These are phyloP conservation scores for Gobio gobio DNA, from an alignment of 2,113 vertebrate genomes.

Conservation along the genomic window DNA sequence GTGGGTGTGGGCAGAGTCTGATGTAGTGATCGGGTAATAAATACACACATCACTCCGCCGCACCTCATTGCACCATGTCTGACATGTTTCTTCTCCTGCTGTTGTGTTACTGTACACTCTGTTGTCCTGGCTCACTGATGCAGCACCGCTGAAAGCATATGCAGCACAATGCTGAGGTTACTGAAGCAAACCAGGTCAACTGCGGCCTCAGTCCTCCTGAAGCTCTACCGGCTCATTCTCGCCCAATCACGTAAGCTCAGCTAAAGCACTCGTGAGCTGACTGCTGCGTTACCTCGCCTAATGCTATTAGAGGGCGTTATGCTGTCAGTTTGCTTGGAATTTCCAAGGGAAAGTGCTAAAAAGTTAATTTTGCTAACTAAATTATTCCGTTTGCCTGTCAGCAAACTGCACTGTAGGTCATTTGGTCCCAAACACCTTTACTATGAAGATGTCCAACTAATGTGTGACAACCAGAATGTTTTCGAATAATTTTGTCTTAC, in stretches of 20 bases:
- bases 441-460: neutral
- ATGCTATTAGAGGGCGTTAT: slow-evolving; percentile 32
- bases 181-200: slow-evolving; percentile 58
- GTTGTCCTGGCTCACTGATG: slow-evolving; percentile 51
- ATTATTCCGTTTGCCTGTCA: neutral
- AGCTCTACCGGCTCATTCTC: slow-evolving; percentile 32
- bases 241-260: slow-evolving; percentile 27
- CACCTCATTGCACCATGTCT: slow-evolving; percentile 37
- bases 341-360: neutral
- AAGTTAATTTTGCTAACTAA: slow-evolving; percentile 17
- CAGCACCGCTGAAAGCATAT: slow-evolving; percentile 51
- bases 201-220: slow-evolving; percentile 1
- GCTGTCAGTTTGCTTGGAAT: slow-evolving; percentile 24
- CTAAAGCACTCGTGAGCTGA: slow-evolving; percentile 8
- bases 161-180: slow-evolving; percentile 48
- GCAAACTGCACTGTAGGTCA: neutral
- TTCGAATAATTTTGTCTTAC: neutral
- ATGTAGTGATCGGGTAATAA: slow-evolving; percentile 20
- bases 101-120: slow-evolving; percentile 52
- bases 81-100: slow-evolving; percentile 46
- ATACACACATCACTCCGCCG: slow-evolving; percentile 16
- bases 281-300: slow-evolving; percentile 8
- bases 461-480: neutral
- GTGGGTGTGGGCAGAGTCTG: neutral
- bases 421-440: neutral